Base-by-base conservation (phyloP, 2,113 vertebrate species). In the Glaucomys volans region DNA sequence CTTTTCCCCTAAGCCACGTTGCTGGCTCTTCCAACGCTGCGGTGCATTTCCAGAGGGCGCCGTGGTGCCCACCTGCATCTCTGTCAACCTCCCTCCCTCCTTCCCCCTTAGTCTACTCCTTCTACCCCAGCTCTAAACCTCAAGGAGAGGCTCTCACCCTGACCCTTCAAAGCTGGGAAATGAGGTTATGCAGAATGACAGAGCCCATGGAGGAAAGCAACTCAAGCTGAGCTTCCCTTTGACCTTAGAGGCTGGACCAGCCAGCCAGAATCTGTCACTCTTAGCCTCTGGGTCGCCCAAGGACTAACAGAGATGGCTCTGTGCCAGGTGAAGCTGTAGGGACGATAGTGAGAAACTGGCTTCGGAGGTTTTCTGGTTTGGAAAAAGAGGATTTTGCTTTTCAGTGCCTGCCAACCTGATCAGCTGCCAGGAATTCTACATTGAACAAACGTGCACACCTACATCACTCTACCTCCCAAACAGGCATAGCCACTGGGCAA, bases 341-440 rank as follows among this genome's bases (percentile, higher is more conserved):
- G 66, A 54, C 4, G 13, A 40, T 24, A 72, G 20, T 7, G 8
- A 54, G 84, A 62, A 93, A 22, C 10, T 11, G 59, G 59, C 50
- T 77, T 26, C 26, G 0, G 84, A 47, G 24, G 1, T 42, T 37
- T 90, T 44, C 76, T 67, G 22, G 28, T 62, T 89, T 87, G n/a
- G 69, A 71, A 87, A 96, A 71, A 87, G 71, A 59, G 57, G 52
- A 62, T 94, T 90, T 87, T 28, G 44, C 80, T 54, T 94, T 87
- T 92, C 62, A 59, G 88, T 66, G 75, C 74, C 87, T 86, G 95
- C 88, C 92, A 90, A 28, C 24, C 50, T 52, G 69, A 40, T 14
- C 44, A 32, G 64, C 52, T 87, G 94, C 95, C 96, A 90, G 92
- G 76, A 94, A 77, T 74, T 92, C n/a, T 14, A 62, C 95, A 35